phyloP scores from a whole-genome alignment of 2,797 vertebrate genomes.

The Rhinogobio ventralis region DNA sequence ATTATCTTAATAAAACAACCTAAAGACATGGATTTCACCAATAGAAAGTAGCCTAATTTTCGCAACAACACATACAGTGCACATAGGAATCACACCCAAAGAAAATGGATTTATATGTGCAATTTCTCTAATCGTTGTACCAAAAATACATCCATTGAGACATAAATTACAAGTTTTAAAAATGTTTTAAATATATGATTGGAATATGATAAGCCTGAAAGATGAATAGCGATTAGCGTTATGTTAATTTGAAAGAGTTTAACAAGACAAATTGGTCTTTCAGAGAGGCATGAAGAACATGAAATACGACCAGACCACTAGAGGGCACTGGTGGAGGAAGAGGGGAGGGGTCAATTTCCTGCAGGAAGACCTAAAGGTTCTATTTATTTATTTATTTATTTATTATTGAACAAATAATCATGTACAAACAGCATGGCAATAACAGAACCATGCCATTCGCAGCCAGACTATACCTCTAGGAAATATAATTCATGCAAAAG shows the following conservation, averaged over 20 bases:
- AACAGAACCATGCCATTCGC: not conserved
- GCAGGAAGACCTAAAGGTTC: not conserved
- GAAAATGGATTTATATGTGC: not conserved
- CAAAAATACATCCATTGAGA: slow-evolving; percentile 14
- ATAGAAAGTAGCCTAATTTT: not conserved
- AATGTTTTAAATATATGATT: slow-evolving; percentile 7
- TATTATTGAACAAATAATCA: too few species aligned
- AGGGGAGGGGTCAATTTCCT: not conserved
- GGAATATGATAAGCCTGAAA: not conserved
- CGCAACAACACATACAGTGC: not conserved
- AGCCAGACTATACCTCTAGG: not conserved
- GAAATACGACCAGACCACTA: not conserved
- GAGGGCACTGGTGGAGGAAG: slow-evolving; percentile 18
- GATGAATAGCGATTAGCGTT: slow-evolving; percentile 10
- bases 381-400: too few species aligned
- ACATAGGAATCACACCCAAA: not conserved
- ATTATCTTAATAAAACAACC: not conserved
- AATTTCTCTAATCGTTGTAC: slow-evolving; percentile 14
- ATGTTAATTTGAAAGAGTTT: slow-evolving; percentile 11
- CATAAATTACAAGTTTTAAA: not conserved
- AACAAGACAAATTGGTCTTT: slow-evolving; percentile 33
- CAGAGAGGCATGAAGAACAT: slow-evolving; percentile 4
- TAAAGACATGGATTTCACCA: not conserved
- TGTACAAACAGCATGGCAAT: too few species aligned
- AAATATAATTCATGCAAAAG: not conserved